A percentile compares a stretch with the other conserved stretches of the same genome.
These are phyloP conservation scores for Cyphomyrus plagiostoma DNA, from an alignment of 2,113 vertebrate genomes.

Conservation along the genomic window DNA sequence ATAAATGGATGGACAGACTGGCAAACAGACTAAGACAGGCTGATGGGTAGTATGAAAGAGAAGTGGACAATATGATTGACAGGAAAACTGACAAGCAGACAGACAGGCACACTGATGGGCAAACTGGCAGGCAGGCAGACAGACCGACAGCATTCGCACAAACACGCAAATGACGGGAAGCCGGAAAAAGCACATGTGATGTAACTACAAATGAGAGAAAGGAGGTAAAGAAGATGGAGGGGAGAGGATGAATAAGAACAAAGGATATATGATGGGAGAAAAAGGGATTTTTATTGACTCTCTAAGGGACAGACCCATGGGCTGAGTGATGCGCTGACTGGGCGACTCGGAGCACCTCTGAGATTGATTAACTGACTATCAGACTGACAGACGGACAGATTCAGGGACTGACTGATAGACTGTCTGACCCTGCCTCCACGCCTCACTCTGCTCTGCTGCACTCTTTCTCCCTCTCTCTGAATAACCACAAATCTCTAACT, in stretches of 20 bases:
- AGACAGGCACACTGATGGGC: neutral
- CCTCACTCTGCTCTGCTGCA: slow-evolving; percentile 30
- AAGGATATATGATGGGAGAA: slow-evolving; percentile 15
- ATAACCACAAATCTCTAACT: slow-evolving; percentile 31
- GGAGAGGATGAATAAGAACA: neutral
- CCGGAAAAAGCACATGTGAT: slow-evolving; percentile 42
- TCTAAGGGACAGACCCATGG: slow-evolving; percentile 36
- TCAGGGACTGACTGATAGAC: slow-evolving; percentile 32
- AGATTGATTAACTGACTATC: slow-evolving; percentile 50
- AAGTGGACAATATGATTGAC: slow-evolving; percentile 23
- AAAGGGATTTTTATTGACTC: neutral
- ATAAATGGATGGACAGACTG: neutral
- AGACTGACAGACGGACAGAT: slow-evolving; percentile 22
- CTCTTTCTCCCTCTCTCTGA: slow-evolving; percentile 12
- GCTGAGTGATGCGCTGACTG: slow-evolving; percentile 35
- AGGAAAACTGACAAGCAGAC: slow-evolving; percentile 34
- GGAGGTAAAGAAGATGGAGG: neutral
- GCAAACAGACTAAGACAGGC: neutral
- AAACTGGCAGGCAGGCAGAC: neutral
- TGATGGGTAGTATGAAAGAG: neutral
- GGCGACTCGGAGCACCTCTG: slow-evolving; percentile 24
- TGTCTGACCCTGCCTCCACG: neutral
- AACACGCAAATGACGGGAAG: slow-evolving; percentile 36
- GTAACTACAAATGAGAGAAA: slow-evolving; percentile 25
- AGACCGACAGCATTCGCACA: slow-evolving; percentile 28